Evolutionary conservation across 2,113 vertebrate genomes (phyloP).

Genomic region (Lamprologus sp.): DNA sequence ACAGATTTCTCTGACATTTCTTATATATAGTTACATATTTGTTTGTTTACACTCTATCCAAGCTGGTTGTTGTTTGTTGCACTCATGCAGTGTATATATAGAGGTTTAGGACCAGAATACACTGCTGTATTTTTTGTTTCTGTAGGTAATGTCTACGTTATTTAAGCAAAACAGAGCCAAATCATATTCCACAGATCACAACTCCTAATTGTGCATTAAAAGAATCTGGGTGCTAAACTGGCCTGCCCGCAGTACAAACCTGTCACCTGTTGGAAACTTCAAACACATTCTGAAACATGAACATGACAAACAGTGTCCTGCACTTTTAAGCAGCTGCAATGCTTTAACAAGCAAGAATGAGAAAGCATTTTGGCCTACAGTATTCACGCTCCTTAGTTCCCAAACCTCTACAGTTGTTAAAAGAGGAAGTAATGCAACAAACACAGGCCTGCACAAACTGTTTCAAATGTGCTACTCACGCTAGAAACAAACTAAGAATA

Average conservation of each 20-base stretch:
- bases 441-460: background rate
- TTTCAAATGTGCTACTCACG: rapidly evolving
- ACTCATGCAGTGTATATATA: background rate
- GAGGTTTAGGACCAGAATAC: background rate
- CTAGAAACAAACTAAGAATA: rapidly evolving
- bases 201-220: background rate
- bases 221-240: background rate
- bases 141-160: rapidly evolving
- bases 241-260: background rate
- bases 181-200: background rate
- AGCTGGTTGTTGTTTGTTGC: background rate
- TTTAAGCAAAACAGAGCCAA: background rate
- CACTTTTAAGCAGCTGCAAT: background rate
- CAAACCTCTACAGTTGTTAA: background rate
- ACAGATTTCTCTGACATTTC: background rate
- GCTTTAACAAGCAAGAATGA: background rate
- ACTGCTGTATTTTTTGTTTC: background rate
- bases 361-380: background rate
- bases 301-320: background rate
- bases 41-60: background rate
- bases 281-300: background rate
- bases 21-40: background rate
- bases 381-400: background rate
- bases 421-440: background rate
- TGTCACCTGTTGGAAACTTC: background rate